A percentile compares a stretch with the other conserved stretches of the same genome.
These are phyloP conservation scores for Eupithecia insigniata DNA, from an alignment of 2,888 invertebrate species.

Conservation along the genomic window DNA sequence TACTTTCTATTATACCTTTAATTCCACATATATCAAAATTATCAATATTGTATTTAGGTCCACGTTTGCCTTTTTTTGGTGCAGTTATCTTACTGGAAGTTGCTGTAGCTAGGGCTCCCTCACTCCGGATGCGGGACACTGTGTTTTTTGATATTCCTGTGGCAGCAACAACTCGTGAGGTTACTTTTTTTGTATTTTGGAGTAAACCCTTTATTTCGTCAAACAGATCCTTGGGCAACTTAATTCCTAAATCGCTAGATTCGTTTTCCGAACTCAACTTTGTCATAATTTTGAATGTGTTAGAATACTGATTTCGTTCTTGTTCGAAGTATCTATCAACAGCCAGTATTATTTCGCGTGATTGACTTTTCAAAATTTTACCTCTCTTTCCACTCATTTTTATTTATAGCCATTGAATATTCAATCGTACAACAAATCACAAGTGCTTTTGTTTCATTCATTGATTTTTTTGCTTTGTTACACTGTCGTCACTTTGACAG, in stretches of 20 bases:
- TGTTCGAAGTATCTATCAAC: slow-evolving; percentile 6
- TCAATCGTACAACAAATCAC: neutral
- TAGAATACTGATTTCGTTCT: slow-evolving; percentile 7
- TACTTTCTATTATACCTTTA: slow-evolving; percentile 11
- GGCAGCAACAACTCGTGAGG: slow-evolving; percentile 8
- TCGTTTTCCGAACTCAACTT: neutral
- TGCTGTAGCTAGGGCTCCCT: slow-evolving; percentile 10
- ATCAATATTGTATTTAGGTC: slow-evolving; percentile 19
- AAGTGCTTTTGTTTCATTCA: neutral
- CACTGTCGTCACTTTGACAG: neutral
- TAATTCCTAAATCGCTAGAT: neutral
- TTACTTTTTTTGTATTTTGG: slow-evolving; percentile 14
- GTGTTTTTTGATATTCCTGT: slow-evolving; percentile 9
- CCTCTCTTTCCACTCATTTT: slow-evolving; percentile 2
- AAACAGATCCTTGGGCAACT: slow-evolving; percentile 5
- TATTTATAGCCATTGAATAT: neutral
- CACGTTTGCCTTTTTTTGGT: slow-evolving; percentile 16
- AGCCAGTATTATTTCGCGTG: neutral
- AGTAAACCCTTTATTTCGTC: slow-evolving; percentile 9
- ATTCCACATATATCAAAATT: slow-evolving; percentile 24
- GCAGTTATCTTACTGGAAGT: slow-evolving; percentile 1
- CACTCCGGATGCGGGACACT: slow-evolving; percentile 11
- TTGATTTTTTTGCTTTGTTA: neutral
- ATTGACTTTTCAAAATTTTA: slow-evolving; percentile 7
- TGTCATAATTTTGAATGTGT: neutral